Base-by-base conservation (phyloP, 2,888 invertebrate species). In the Ischnus inquisitorius region DNA sequence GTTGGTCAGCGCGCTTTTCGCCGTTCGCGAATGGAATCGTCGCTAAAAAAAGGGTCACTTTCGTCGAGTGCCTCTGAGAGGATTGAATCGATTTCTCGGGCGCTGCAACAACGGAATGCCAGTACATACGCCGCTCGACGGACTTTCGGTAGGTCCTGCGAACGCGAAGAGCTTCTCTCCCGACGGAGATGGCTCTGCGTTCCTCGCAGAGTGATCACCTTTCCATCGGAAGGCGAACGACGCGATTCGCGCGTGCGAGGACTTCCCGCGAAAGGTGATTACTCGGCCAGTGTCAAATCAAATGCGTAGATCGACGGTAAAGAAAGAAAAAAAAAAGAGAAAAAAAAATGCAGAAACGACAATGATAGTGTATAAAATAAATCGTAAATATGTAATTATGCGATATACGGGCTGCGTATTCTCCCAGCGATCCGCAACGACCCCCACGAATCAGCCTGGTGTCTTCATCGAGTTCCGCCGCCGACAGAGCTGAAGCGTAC, bases 101-200 rank as follows among this genome's bases (percentile, higher is more conserved):
- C 54, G 72, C 62, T 28, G 85, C 87, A 85, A 87, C 85, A 86
- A 88, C 86, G 87, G 83, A 85, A 87, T 84, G 83, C 75, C 87
- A 87, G 82, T 85, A 88, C 85, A 89, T 85, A 85, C 68, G 79
- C 54, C 82, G 69, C 54, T 75, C 71, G 67, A 78, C 75, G 51
- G 78, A 80, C 51, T 79, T 85, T 79, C 34, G 28, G 51, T 48
- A 25, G 39, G 51, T 60, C 62, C 19, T 57, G 14, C 22, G 28
- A 8, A 14, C 14, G 19, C 41, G 12, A 22, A 25, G 51, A 46
- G 28, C 54, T 67, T 57, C 1, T 67, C 39, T 64, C 57, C 41
- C 28, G 12, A 28, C 14, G 62, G 14, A 16, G 43, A 34, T 14
- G 71, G 25, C 22, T 67, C 39, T 22, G 71, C 39, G 65, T 43